These are phyloP conservation scores for Pelobates fuscus DNA, from an alignment of 2,113 vertebrate genomes.

Conservation along the genomic window DNA sequence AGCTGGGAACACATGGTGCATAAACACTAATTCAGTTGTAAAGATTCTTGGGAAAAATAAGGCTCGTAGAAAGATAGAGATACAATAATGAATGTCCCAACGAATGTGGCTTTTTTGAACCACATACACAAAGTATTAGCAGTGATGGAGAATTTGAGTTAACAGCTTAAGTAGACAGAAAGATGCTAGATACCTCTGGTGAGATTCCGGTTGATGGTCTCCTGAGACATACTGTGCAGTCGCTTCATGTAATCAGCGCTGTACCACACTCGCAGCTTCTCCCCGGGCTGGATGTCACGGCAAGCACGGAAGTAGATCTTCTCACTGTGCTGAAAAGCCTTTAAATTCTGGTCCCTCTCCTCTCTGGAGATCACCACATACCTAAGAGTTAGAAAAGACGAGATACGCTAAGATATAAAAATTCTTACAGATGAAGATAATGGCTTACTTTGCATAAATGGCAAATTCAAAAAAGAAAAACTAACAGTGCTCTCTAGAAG, in stretches of 20 bases:
- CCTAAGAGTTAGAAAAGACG: conserved; percentile 60
- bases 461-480: no score
- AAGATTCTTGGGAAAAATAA: no score
- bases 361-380: conserved; percentile 86
- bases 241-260: conserved; percentile 87
- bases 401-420: neutral
- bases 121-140: neutral
- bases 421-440: no score
- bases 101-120: neutral
- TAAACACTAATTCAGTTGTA: conserved; percentile 8
- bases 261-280: conserved; percentile 92
- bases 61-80: no score
- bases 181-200: conserved; percentile 69
- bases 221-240: conserved; percentile 83
- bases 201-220: conserved; percentile 82
- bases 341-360: conserved; percentile 85
- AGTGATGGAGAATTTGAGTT: neutral
- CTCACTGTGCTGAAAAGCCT: conserved; percentile 86
- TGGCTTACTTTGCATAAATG: no score
- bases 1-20: conserved; percentile 33
- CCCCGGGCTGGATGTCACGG: conserved; percentile 76
- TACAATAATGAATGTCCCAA: neutral
- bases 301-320: conserved; percentile 87
- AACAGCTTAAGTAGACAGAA: neutral
- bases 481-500: no score